These are phyloP conservation scores for Etheostoma cragini DNA, from an alignment of 2,113 vertebrate genomes.

Conservation along the genomic window DNA sequence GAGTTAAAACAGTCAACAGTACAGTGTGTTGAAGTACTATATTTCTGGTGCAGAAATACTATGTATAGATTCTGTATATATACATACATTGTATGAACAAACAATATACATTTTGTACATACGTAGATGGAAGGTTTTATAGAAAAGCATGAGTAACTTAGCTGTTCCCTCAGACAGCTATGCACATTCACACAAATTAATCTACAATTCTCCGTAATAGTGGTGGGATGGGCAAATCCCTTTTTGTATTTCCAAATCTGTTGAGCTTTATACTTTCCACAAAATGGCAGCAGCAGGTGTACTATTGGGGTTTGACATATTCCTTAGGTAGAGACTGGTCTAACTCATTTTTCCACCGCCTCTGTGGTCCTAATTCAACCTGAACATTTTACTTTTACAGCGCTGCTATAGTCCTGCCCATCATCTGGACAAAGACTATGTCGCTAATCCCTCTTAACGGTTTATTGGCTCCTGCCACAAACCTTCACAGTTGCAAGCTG, in stretches of 20 bases:
- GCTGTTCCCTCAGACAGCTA: too few relatives aligned
- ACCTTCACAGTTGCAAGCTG: slow-evolving; percentile 54
- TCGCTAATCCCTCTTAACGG: slow-evolving; percentile 37
- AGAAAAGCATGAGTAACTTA: too few relatives aligned
- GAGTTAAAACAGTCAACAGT: too few relatives aligned
- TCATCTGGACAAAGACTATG: slow-evolving; percentile 37
- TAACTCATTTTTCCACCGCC: not conserved
- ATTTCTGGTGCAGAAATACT: too few relatives aligned
- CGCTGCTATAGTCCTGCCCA: not conserved
- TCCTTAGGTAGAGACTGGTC: not conserved
- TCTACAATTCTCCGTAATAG: too few relatives aligned
- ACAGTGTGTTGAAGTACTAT: too few relatives aligned
- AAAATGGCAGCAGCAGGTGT: not conserved
- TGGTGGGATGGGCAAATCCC: too few relatives aligned
- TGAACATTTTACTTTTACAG: slow-evolving; percentile 42
- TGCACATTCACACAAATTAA: too few relatives aligned
- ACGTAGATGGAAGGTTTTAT: too few relatives aligned
- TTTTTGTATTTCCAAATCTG: not conserved
- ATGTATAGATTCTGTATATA: too few relatives aligned
- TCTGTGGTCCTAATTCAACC: slow-evolving; percentile 10
- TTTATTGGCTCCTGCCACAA: slow-evolving; percentile 59
- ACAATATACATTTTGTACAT: too few relatives aligned
- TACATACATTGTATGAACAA: too few relatives aligned
- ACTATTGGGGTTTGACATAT: not conserved
- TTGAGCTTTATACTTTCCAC: not conserved